These are phyloP conservation scores for Epirrhoe tristata DNA, from an alignment of 2,888 invertebrate genomes.

Conservation along the genomic window DNA sequence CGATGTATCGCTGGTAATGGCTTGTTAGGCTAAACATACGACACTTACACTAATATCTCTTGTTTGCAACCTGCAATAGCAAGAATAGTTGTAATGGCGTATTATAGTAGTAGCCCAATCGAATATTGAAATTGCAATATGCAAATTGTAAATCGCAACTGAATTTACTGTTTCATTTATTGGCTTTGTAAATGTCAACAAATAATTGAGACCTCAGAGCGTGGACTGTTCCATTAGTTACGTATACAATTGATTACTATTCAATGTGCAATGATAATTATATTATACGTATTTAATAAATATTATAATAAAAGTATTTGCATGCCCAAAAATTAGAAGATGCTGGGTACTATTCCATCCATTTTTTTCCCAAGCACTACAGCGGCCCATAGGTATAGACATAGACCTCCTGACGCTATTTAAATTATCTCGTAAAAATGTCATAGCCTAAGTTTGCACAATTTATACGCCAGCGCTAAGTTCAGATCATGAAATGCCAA, in stretches of 20 bases:
- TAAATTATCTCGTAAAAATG: too few relatives aligned
- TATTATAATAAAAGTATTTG: too few relatives aligned
- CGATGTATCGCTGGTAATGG: slow-evolving; percentile 47
- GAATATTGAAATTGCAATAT: not conserved
- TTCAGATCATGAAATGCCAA: not conserved
- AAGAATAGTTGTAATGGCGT: not conserved
- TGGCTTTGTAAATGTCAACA: slow-evolving; percentile 1
- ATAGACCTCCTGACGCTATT: too few relatives aligned
- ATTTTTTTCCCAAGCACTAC: too few relatives aligned
- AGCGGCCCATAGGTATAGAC: too few relatives aligned
- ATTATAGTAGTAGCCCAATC: too few relatives aligned
- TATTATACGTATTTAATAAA: too few relatives aligned
- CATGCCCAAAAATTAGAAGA: too few relatives aligned
- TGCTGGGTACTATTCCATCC: too few relatives aligned
- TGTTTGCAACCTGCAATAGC: slow-evolving; percentile 14
- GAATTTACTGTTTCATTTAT: slow-evolving; percentile 3
- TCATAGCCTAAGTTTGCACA: too few relatives aligned
- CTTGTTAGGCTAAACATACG: slow-evolving; percentile 43
- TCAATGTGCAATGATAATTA: not conserved
- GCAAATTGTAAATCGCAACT: not conserved
- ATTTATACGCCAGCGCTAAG: not conserved
- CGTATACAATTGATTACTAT: not conserved
- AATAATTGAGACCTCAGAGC: slow-evolving; percentile 1
- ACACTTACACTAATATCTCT: slow-evolving; percentile 35
- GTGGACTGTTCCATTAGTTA: not conserved